phyloP scores from a whole-genome alignment of 2,888 invertebrate species.

The Empis stercorea region DNA sequence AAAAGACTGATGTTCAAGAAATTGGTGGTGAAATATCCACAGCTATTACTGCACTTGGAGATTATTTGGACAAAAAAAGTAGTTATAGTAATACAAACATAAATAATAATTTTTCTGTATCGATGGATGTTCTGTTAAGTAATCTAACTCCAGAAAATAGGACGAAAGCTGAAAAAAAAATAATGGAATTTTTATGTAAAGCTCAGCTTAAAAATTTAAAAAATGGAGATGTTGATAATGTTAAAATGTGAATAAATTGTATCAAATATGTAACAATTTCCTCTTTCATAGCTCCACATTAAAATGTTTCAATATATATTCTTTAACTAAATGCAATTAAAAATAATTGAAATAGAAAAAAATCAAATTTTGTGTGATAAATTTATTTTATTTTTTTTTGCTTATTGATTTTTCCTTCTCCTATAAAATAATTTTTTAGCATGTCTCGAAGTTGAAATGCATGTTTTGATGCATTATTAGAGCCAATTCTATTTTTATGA shows the following conservation, averaged over 20 bases:
- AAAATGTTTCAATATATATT: neutral
- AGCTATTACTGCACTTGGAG: too few species aligned
- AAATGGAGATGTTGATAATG: neutral
- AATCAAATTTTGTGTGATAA: neutral
- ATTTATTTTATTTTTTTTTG: neutral
- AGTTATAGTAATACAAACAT: too few species aligned
- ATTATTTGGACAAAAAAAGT: too few species aligned
- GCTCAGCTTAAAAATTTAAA: neutral
- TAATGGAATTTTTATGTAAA: neutral
- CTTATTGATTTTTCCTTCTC: neutral
- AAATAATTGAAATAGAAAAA: neutral
- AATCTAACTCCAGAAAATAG: conserved; percentile 1
- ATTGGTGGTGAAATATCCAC: too few species aligned
- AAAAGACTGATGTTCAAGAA: too few species aligned
- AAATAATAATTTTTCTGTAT: too few species aligned
- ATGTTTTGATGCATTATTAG: neutral
- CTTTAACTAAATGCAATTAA: neutral
- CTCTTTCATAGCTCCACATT: neutral
- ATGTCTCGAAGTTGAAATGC: neutral
- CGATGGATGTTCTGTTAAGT: too few species aligned
- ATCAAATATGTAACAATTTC: neutral
- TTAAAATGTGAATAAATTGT: neutral
- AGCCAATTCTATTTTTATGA: neutral
- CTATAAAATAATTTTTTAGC: neutral
- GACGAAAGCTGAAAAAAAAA: neutral